Conservation (phyloP, 1,140 invertebrate species). For the Adelges cooleyi region DNA sequence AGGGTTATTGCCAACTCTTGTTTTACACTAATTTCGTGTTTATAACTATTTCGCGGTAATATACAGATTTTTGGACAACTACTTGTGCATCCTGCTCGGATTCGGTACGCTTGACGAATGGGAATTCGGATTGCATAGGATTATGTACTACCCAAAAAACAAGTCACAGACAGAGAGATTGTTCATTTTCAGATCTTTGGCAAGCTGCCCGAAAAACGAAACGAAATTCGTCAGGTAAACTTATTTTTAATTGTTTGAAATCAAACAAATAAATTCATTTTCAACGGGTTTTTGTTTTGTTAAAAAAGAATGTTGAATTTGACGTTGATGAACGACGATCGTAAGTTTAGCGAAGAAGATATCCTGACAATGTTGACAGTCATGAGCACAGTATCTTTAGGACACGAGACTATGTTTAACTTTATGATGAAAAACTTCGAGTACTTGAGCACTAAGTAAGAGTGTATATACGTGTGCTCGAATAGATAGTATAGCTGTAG, state of each 20-base stretch:
- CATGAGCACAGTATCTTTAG: slow-evolving; percentile 50
- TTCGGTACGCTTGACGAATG: slow-evolving; percentile 63
- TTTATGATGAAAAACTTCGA: slow-evolving; percentile 56
- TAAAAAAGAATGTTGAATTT: slow-evolving; percentile 47
- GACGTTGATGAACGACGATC: slow-evolving; percentile 46
- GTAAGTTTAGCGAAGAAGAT: slow-evolving; percentile 58
- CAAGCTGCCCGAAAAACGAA: slow-evolving; percentile 55
- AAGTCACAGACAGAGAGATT: slow-evolving; percentile 57
- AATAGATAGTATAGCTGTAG: too few relatives aligned
- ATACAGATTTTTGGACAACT: slow-evolving; percentile 55
- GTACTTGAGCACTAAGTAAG: slow-evolving; percentile 49
- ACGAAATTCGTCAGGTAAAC: slow-evolving; percentile 49
- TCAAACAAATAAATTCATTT: not conserved
- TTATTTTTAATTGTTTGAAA: slow-evolving; percentile 4
- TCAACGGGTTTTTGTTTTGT: slow-evolving; percentile 25
- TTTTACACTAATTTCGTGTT: not conserved
- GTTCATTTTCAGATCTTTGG: slow-evolving; percentile 59
- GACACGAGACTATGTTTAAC: slow-evolving; percentile 55
- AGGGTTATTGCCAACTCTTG: too few relatives aligned
- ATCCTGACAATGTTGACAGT: slow-evolving; percentile 58
- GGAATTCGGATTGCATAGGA: slow-evolving; percentile 60
- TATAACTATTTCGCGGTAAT: not conserved
- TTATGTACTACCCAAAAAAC: slow-evolving; percentile 55
- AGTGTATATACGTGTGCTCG: slow-evolving; percentile 30
- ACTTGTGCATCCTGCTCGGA: slow-evolving; percentile 62